Evolutionary conservation across 2,888 invertebrate species (phyloP), one percentile per base, ranked within the genome.

Genomic region (Xiphydria camelus): DNA sequence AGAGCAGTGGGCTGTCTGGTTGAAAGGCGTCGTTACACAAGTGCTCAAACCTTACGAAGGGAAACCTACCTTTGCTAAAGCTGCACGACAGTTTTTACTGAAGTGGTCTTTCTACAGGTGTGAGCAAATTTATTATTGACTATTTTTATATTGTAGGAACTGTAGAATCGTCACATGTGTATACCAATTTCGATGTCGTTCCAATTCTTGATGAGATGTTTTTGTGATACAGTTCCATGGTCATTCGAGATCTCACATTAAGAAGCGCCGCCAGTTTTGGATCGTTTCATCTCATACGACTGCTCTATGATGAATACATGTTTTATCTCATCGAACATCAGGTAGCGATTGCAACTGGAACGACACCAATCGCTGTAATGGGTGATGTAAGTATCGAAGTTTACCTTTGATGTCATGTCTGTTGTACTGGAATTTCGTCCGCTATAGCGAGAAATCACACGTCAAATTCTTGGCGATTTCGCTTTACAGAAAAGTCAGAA

Each of bases 241-340:
- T 99, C 46, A 98, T 99, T 62, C 83, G 98, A 35, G 98, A 99
- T 78, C 83, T 99, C 55, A 99, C 98, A 32, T 81, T 98, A 53
- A 80, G 94, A 61, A 96, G 96, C 49, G 98, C 99, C 25, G 93
- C 96, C 15, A 96, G 96, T 77, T 99, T 99, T 79, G 99, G 99
- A 40, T 96, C 96, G 55, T 99, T 99, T 81, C 99, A 99, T 79
- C 83, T 99, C 61, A 93, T 99, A 68, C 88, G 98, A 33, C 83
- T 99, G 68, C 83, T 99, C 46, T 99, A 96, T 77, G 98, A 99
- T 78, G 99, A 99, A 78, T 99, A 97, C 78, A 97, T 99, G 90
- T 95, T 96, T 79, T 98, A 94, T 78, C 82, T 98, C 65, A 92
- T 99, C 63, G 98, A 99, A 79, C 94, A 95, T 68, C 90, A 93